Evolutionary conservation across 2,888 invertebrate genomes (phyloP).

Genomic region (Hydrotaea diabolus): DNA sequence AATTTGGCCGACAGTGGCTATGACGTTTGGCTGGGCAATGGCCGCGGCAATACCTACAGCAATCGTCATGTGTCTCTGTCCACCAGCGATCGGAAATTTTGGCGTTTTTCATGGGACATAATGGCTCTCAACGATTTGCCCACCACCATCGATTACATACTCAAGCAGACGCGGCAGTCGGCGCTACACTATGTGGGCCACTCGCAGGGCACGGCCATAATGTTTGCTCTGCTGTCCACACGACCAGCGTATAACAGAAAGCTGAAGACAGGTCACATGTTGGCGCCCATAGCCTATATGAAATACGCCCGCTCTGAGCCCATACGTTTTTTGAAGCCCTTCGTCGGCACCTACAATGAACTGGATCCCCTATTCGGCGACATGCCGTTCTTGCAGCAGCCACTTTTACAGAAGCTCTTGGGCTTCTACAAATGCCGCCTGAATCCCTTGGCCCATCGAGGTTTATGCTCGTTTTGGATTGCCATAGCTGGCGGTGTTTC

Average conservation of each 20-base stretch:
- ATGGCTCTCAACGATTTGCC: constrained; percentile 77
- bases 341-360: neutral
- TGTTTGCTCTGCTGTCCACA: constrained; percentile 76
- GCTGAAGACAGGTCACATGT: constrained; percentile 73
- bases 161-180: constrained; percentile 71
- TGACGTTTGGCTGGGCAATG: constrained; percentile 78
- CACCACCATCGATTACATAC: constrained; percentile 75
- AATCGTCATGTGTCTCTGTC: constrained; percentile 72
- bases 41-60: constrained; percentile 76
- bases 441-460: neutral
- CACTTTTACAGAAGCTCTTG: neutral
- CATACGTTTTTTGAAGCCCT: neutral
- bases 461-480: neutral
- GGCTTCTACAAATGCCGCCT: neutral
- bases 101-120: constrained; percentile 79
- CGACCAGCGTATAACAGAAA: constrained; percentile 75
- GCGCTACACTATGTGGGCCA: constrained; percentile 77
- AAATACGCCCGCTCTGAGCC: constrained; percentile 61
- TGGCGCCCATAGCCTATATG: constrained; percentile 76
- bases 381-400: neutral
- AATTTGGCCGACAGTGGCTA: constrained; percentile 73
- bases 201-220: constrained; percentile 77
- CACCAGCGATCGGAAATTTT: constrained; percentile 73
- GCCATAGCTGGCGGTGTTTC: neutral
- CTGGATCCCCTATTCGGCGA: constrained; percentile 1